Evolutionary conservation across 2,888 invertebrate species (phyloP).

Genomic region (Microctonus hyperodae): DNA sequence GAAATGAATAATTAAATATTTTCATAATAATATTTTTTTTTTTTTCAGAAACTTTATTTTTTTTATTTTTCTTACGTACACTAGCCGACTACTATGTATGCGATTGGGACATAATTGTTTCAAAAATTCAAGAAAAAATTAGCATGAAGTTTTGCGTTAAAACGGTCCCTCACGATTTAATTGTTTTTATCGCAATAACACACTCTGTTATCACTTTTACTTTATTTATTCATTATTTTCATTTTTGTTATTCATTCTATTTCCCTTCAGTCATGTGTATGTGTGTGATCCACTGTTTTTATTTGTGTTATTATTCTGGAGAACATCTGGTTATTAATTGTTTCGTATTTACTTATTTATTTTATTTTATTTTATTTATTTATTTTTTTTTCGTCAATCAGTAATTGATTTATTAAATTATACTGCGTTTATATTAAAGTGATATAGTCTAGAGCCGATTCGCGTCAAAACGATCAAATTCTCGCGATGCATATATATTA

Average conservation of each 20-base stretch:
- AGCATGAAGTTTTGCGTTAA: not conserved
- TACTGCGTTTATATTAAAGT: constrained; percentile 57
- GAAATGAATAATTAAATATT: not conserved
- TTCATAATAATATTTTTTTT: constrained; percentile 49
- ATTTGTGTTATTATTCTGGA: constrained; percentile 38
- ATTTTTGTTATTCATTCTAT: not conserved
- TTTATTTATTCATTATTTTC: not conserved
- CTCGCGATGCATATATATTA: constrained; percentile 24
- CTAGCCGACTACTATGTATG: constrained; percentile 62
- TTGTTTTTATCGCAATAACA: constrained; percentile 9
- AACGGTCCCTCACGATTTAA: constrained; percentile 6
- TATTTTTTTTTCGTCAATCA: constrained; percentile 32
- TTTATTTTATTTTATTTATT: constrained; percentile 39
- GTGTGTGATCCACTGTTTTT: constrained; percentile 35
- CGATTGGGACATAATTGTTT: constrained; percentile 47
- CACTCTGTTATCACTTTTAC: not conserved
- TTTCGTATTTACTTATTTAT: constrained; percentile 32
- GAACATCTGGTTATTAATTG: constrained; percentile 44
- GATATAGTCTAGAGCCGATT: constrained; percentile 54
- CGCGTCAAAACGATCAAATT: constrained; percentile 54
- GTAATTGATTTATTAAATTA: constrained; percentile 46
- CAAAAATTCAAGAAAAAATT: constrained; percentile 37
- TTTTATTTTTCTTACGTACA: constrained; percentile 57
- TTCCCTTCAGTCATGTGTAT: not conserved
- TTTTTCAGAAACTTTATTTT: constrained; percentile 63